Base-by-base conservation (phyloP, 2,113 vertebrate genomes). In the Poecilia latipinna region DNA sequence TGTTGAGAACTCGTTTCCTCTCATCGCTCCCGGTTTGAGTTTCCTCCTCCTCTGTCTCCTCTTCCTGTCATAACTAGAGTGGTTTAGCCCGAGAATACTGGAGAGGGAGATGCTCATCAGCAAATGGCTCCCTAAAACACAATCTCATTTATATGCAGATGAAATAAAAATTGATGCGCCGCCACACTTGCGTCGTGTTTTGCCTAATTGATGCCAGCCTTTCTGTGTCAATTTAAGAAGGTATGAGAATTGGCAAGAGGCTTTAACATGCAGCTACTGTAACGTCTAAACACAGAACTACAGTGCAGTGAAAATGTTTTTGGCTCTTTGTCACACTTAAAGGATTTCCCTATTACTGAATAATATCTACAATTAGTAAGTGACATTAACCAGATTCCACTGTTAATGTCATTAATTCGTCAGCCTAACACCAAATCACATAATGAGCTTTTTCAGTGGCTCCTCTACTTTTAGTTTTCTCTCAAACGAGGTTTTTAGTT, bases 121-220 rank as follows among this genome's bases (percentile, higher is more conserved):
- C 81, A 91, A 91, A 89, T 86, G 84, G 85, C 77, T 86, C 80
- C 79, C 84, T 83, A 77, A 90, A 87, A 90, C 82, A 81, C 78
- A 70, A 78, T 82, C 89, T 91, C 90, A 91, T 95, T 89, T 94
- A 88, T 89, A 93, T 93, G 93, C 91, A 93, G 93, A 93, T 94
- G 86, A 90, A 92, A 94, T 94, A 90, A 94, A 95, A 93, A 94
- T 91, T 90, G 91, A 93, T 89, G 87, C 57, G 79, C 79, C 69
- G 86, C 86, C 82, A 75, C 11, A 67, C 77, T 77, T 72, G 74
- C 67, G 68, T 79, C 69, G 70, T 78, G 84, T 85, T 88, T 78
- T 65, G 79, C 82, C 85, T 90, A 92, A 93, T 89, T 91, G 91
- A 89, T 80, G 86, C 75, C 83, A 72, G 80, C 65, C 60, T 79